Percentiles rank a stretch among this genome's conserved stretches.
Evolutionary conservation across 2,888 invertebrate species (phyloP).

Genomic region (Sinhomidia bicolor): DNA sequence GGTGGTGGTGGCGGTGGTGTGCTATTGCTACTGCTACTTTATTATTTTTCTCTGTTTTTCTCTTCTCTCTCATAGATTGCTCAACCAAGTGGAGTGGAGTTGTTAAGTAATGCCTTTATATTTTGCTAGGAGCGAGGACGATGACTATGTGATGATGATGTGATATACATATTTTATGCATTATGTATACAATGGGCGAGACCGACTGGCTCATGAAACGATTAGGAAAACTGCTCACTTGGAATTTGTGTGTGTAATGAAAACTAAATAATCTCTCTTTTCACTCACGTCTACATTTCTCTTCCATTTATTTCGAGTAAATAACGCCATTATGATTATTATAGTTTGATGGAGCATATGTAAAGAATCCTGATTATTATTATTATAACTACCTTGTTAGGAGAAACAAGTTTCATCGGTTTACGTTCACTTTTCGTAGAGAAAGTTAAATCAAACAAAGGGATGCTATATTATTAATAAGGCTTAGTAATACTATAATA

Average conservation of each 20-base stretch:
- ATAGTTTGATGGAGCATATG: slow-evolving; percentile 70
- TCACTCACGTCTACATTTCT: slow-evolving; percentile 54
- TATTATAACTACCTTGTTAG: slow-evolving; percentile 10
- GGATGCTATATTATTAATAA: too few relatives aligned
- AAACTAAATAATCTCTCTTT: slow-evolving; percentile 69
- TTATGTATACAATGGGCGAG: slow-evolving; percentile 59
- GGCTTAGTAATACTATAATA: not conserved
- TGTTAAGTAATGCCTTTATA: slow-evolving; percentile 59
- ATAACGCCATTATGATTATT: slow-evolving; percentile 62
- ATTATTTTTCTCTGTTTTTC: slow-evolving; percentile 31
- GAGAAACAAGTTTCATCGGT: not conserved
- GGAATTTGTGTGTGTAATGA: slow-evolving; percentile 62
- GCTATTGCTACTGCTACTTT: not conserved
- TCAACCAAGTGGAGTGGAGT: slow-evolving; percentile 60
- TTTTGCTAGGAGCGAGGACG: not conserved
- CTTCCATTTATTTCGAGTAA: slow-evolving; percentile 65
- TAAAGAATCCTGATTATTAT: slow-evolving; percentile 64
- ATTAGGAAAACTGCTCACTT: slow-evolving; percentile 61
- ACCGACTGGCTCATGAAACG: slow-evolving; percentile 67
- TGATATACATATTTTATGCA: slow-evolving; percentile 61
- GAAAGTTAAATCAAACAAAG: not conserved
- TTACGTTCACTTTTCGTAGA: not conserved
- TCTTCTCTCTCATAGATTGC: slow-evolving; percentile 44
- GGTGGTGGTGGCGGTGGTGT: too few relatives aligned
- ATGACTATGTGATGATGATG: slow-evolving; percentile 39